A percentile compares a stretch with the other conserved stretches of the same genome.
These are phyloP conservation scores for Acleris laterana DNA, from an alignment of 2,888 invertebrate species.

Conservation along the genomic window DNA sequence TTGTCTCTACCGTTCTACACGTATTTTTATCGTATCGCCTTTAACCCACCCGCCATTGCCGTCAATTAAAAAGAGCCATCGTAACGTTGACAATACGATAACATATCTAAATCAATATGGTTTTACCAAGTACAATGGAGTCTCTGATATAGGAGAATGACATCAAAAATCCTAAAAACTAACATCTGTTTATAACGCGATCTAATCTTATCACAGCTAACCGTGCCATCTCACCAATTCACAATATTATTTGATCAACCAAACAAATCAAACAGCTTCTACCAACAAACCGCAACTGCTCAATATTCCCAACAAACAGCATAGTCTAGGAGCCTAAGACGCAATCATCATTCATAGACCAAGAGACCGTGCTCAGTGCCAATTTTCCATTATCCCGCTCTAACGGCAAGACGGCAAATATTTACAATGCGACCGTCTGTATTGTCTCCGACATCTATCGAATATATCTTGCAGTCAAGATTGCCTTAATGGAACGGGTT, in stretches of 20 bases:
- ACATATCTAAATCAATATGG: too few relatives aligned
- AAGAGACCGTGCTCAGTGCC: conserved; percentile 62
- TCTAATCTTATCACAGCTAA: too few relatives aligned
- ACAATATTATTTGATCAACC: not conserved
- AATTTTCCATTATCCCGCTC: conserved; percentile 67
- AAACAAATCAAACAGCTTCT: not conserved
- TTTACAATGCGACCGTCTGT: conserved; percentile 59
- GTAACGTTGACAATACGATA: too few relatives aligned
- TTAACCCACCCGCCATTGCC: too few relatives aligned
- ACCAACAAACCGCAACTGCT: not conserved
- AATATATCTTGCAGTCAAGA: conserved; percentile 46
- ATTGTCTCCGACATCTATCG: conserved; percentile 60
- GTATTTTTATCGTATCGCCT: too few relatives aligned
- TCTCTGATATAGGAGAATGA: too few relatives aligned
- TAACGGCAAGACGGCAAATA: conserved; percentile 63
- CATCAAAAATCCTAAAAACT: too few relatives aligned
- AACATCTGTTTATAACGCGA: too few relatives aligned
- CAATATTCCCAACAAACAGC: conserved; percentile 26
- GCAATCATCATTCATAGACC: conserved; percentile 63
- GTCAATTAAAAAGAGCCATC: too few relatives aligned
- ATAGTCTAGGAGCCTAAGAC: conserved; percentile 45
- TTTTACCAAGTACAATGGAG: too few relatives aligned
- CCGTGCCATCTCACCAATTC: not conserved
- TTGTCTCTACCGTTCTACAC: too few relatives aligned
- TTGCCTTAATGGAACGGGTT: conserved; percentile 42